Percentiles rank a stretch among this genome's conserved stretches.
Evolutionary conservation across 2,113 vertebrate species (phyloP).

Genomic region (Eubucco bourcierii): DNA sequence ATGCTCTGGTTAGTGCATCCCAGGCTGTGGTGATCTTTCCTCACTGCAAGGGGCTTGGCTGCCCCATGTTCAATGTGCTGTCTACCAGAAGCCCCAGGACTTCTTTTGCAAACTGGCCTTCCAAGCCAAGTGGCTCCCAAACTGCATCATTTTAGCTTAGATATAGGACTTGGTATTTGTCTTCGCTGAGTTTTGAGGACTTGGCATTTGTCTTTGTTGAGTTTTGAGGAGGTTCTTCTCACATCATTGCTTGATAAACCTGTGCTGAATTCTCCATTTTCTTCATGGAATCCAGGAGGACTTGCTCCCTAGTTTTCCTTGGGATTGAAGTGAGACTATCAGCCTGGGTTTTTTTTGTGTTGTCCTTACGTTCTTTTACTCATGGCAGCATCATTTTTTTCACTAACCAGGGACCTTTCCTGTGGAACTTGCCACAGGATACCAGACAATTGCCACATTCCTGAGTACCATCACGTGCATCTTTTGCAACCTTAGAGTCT

Average conservation of each 20-base stretch:
- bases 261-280: neutral
- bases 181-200: neutral
- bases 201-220: neutral
- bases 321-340: neutral
- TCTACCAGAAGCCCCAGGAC: neutral
- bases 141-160: neutral
- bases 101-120: neutral
- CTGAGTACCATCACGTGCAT: neutral
- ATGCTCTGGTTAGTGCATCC: neutral
- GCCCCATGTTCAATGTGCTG: rapidly evolving
- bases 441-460: neutral
- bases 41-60: rapidly evolving
- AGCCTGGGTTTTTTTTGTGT: neutral
- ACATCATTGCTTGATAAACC: neutral
- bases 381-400: neutral
- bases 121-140: neutral
- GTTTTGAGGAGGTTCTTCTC: neutral
- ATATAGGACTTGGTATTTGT: neutral
- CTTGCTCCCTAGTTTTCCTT: neutral
- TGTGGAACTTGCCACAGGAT: neutral
- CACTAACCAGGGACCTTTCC: neutral
- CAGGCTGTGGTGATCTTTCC: neutral
- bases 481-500: neutral
- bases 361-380: neutral
- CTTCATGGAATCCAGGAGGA: neutral